Percentiles rank a stretch among this genome's conserved stretches.
Conservation (phyloP, 2,888 invertebrate genomes). For the Mesorhabditis belari region DNA sequence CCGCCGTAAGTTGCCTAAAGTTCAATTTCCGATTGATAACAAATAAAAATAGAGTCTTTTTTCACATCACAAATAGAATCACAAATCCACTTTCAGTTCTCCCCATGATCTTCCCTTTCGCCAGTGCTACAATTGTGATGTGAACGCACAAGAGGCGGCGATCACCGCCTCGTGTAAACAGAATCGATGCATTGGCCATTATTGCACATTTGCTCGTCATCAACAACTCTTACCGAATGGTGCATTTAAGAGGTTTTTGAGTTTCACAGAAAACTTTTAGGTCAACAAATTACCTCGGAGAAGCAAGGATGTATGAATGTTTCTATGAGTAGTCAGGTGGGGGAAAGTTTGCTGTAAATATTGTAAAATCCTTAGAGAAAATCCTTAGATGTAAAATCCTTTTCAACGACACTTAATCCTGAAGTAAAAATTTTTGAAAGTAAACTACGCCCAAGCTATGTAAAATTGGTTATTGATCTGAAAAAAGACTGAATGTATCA, state of each 20-base stretch:
- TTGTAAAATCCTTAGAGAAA: too few species aligned
- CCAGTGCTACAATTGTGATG: conserved; percentile 45
- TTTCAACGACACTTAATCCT: too few species aligned
- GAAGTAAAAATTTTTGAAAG: too few species aligned
- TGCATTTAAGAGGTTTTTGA: not conserved
- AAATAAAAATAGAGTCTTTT: too few species aligned
- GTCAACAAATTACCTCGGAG: conserved; percentile 14
- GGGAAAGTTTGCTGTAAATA: conserved; percentile 1
- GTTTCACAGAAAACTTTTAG: not conserved
- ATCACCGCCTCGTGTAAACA: conserved; percentile 43
- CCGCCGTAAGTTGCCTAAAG: not conserved
- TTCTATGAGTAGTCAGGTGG: conserved; percentile 34
- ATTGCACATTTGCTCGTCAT: conserved; percentile 37
- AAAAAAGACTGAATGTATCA: too few species aligned
- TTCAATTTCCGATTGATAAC: too few species aligned
- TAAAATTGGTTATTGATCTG: too few species aligned
- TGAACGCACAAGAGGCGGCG: conserved; percentile 40
- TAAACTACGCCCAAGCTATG: too few species aligned
- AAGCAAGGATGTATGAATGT: conserved; percentile 51
- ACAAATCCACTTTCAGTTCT: too few species aligned
- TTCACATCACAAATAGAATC: too few species aligned
- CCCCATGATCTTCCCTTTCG: conserved; percentile 16
- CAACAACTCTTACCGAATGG: not conserved
- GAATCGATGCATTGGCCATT: conserved; percentile 45
- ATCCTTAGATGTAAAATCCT: too few species aligned